A percentile compares a stretch with the other conserved stretches of the same genome.
Evolutionary conservation across 2,113 vertebrate genomes (phyloP).

Genomic region (Ictalurus punctatus): DNA sequence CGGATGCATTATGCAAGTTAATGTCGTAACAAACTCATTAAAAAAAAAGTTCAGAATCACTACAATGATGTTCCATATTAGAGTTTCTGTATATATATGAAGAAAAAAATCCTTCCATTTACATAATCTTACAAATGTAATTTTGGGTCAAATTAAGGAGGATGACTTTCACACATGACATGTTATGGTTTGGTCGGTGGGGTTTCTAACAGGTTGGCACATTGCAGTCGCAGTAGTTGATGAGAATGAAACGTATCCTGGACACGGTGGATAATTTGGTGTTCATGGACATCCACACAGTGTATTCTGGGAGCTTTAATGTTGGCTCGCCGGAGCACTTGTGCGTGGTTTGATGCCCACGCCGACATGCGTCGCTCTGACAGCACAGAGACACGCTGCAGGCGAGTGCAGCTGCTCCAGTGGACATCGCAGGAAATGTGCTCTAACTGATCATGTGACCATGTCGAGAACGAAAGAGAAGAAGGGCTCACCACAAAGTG

Average conservation of each 20-base stretch:
- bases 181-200: not conserved
- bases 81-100: not conserved
- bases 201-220: not conserved
- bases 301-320: not conserved
- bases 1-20: not conserved
- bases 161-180: not conserved
- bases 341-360: slow-evolving; percentile 38
- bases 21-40: too few species aligned
- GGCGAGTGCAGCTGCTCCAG: slow-evolving; percentile 62
- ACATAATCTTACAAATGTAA: not conserved
- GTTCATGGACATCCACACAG: not conserved
- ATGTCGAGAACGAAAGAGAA: not conserved
- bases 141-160: not conserved
- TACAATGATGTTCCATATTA: not conserved
- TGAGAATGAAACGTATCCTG: not conserved
- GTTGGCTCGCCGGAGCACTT: slow-evolving; percentile 41
- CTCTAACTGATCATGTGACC: not conserved
- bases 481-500: not conserved
- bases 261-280: not conserved
- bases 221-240: not conserved
- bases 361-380: slow-evolving; percentile 57
- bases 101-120: not conserved
- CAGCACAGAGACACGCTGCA: slow-evolving; percentile 51
- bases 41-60: not conserved
- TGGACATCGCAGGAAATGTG: slow-evolving; percentile 46